Conservation (phyloP, 2,113 vertebrate species). For the Alces alces region DNA sequence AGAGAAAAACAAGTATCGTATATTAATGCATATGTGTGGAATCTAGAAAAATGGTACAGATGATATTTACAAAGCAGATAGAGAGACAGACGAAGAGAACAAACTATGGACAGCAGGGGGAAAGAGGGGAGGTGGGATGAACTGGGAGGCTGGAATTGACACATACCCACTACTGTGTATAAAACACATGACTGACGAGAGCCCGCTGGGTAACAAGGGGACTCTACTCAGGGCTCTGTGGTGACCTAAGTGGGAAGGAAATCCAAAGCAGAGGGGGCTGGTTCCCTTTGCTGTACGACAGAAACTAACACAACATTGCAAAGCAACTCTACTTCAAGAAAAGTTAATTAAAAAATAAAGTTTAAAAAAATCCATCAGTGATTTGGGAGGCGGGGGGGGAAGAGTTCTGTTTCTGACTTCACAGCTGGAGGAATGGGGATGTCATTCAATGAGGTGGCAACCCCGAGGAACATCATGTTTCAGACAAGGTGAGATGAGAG, state of each 20-base stretch:
- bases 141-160: neutral
- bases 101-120: neutral
- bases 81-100: neutral
- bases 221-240: neutral
- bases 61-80: neutral
- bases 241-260: neutral
- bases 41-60: neutral
- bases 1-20: neutral
- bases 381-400: fast-evolving
- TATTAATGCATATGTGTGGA: neutral
- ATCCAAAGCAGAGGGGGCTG: neutral
- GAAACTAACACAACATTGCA: neutral
- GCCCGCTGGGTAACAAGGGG: too few species aligned
- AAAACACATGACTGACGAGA: too few species aligned
- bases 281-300: neutral
- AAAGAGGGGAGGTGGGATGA: neutral
- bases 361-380: neutral
- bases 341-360: neutral
- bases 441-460: neutral
- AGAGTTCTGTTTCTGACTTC: neutral
- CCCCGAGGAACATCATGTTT: neutral
- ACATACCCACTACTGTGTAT: neutral
- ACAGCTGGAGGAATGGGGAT: neutral
- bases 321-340: neutral
- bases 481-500: neutral